These are phyloP conservation scores for Callionymus lyra DNA, from an alignment of 2,113 vertebrate genomes.

Conservation along the genomic window DNA sequence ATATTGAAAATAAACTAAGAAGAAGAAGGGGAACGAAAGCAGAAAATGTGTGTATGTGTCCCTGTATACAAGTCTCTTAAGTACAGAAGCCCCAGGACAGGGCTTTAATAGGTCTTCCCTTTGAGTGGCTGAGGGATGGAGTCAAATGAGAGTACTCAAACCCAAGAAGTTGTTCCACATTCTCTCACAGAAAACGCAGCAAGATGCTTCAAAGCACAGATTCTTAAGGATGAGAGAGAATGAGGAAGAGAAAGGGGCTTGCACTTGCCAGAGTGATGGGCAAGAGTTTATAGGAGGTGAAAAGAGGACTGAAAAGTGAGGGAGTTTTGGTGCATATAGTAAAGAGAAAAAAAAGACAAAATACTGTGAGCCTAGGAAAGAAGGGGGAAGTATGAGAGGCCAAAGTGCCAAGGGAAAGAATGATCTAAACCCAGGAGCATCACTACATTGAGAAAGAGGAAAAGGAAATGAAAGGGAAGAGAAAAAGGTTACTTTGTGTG, in stretches of 20 bases:
- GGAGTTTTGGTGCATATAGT: slow-evolving; percentile 1
- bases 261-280: slow-evolving; percentile 7
- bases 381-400: background rate
- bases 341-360: background rate
- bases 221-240: slow-evolving; percentile 7
- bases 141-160: slow-evolving; percentile 24
- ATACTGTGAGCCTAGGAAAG: background rate
- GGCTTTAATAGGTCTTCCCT: slow-evolving; percentile 32
- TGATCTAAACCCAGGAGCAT: background rate
- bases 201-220: background rate
- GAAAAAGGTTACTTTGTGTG: slow-evolving; percentile 7
- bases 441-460: slow-evolving; percentile 7
- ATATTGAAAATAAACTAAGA: too few species aligned
- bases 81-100: slow-evolving; percentile 35
- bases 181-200: slow-evolving; percentile 22
- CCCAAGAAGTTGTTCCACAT: slow-evolving; percentile 35
- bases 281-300: slow-evolving; percentile 4
- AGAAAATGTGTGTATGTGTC: too few species aligned
- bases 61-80: slow-evolving; percentile 1
- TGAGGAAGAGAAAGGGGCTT: slow-evolving; percentile 10
- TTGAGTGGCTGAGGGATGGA: slow-evolving; percentile 4
- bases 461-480: slow-evolving; percentile 4
- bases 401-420: slow-evolving; percentile 7
- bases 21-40: slow-evolving; percentile 6
- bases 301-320: slow-evolving; percentile 3